phyloP scores from a whole-genome alignment of 2,113 vertebrate genomes.

The Phaetusa simplex region DNA sequence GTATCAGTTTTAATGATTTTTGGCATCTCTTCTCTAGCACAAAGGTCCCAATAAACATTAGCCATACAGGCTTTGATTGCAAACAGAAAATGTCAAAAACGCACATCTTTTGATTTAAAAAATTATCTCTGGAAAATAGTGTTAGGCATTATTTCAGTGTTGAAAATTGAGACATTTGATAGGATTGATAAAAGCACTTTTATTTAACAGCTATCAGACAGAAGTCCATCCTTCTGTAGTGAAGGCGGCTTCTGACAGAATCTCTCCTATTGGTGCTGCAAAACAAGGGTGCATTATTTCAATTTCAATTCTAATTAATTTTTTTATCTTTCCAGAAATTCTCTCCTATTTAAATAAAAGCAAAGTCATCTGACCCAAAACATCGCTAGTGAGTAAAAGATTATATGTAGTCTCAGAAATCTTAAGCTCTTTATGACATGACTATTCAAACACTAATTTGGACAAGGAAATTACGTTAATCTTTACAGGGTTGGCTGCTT shows the following conservation, averaged over 20 bases:
- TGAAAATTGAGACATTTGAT: background rate
- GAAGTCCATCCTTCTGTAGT: background rate
- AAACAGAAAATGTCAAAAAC: conserved; percentile 1
- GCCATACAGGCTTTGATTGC: background rate
- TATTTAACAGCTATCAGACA: background rate
- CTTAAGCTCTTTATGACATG: background rate
- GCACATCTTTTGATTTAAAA: background rate
- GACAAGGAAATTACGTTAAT: background rate
- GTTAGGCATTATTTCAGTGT: background rate
- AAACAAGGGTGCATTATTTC: background rate
- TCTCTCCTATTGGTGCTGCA: background rate
- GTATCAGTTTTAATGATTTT: conserved; percentile 46
- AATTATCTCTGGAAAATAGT: background rate
- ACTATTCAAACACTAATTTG: background rate
- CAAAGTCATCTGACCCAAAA: background rate
- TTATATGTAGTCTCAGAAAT: background rate
- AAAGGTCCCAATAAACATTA: conserved; percentile 38
- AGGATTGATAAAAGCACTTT: background rate
- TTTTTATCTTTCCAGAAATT: background rate
- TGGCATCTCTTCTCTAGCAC: background rate
- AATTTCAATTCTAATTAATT: background rate
- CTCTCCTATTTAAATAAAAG: background rate
- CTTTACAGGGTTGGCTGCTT: background rate
- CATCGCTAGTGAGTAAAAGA: background rate
- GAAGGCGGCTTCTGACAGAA: background rate